Evolutionary conservation across 2,113 vertebrate genomes (phyloP).

Genomic region (Bostrychus sinensis): DNA sequence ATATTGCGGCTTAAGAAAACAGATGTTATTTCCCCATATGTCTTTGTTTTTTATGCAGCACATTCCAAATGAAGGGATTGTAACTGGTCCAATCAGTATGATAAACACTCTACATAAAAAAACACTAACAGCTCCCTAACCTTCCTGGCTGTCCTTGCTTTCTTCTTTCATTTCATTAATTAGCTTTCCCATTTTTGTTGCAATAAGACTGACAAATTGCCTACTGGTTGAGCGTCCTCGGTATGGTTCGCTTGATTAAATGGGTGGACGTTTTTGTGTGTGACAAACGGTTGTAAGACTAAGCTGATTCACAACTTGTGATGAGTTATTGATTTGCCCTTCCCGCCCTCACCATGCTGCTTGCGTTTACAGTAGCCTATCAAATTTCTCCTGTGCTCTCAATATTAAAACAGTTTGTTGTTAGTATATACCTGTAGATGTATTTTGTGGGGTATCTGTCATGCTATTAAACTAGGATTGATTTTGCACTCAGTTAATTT

Average conservation of each 20-base stretch:
- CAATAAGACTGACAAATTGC: slow-evolving; percentile 71
- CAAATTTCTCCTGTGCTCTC: slow-evolving; percentile 49
- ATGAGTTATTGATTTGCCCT: slow-evolving; percentile 81
- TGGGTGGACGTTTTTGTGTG: slow-evolving; percentile 77
- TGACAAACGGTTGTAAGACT: slow-evolving; percentile 74
- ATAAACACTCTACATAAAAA: slow-evolving; percentile 54
- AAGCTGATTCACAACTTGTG: slow-evolving; percentile 74
- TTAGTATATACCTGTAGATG: neutral
- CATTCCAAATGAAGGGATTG: slow-evolving; percentile 22
- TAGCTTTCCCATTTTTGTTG: slow-evolving; percentile 68
- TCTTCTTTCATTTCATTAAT: slow-evolving; percentile 79
- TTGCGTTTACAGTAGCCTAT: slow-evolving; percentile 57
- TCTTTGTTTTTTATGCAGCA: slow-evolving; percentile 46
- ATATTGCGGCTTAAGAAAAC: slow-evolving; percentile 40
- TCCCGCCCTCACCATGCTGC: slow-evolving; percentile 3
- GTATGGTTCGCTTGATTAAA: slow-evolving; percentile 80
- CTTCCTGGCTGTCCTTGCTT: slow-evolving; percentile 72
- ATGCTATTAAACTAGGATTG: neutral
- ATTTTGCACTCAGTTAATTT: too few species aligned
- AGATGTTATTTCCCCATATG: slow-evolving; percentile 49
- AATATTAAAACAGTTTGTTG: slow-evolving; percentile 15
- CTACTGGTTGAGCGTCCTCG: slow-evolving; percentile 53
- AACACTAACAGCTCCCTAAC: slow-evolving; percentile 67
- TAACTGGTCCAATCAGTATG: slow-evolving; percentile 51
- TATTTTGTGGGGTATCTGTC: neutral